Evolutionary conservation across 2,888 invertebrate species (phyloP), one percentile per base, ranked within the genome.

Genomic region (Tortricodes alternella): DNA sequence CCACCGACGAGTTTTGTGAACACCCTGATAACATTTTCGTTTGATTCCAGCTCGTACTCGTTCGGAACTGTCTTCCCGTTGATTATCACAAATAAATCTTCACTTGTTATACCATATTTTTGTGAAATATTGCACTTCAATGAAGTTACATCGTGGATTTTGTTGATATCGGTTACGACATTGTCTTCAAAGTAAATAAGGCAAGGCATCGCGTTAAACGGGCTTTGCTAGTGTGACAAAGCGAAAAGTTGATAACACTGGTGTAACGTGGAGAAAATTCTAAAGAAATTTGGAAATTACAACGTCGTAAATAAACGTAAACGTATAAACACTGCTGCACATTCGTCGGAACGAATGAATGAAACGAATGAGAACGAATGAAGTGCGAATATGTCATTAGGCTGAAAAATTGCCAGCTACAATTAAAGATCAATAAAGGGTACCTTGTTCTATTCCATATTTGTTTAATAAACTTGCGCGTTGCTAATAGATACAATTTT

Each of bases 1-100:
- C 98, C 98, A 4, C 98, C 98, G 46, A 92, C 68, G 3, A 96
- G 70, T 64, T 92, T 92, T 1, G 92, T 90, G 5, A 91, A 81
- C 21, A 95, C 80, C 64, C 93, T 89, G 24, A 94, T 90, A 79
- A 92, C 77, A 64, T 82, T 68, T 21, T 81, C 74, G 7, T 72
- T 63, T 19, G 81, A 74, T 19, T 67, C 55, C 2, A 93, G 66
- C 29, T 87, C 65, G 15, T 63, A 64, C 58, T 80, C 74, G 29
- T 76, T 68, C 16, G 66, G 38, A 8, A 73, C 68, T 32, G 65
- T 71, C 59, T 81, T 89, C 0, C 94, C 94, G 75, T 94, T 92
- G 29, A 91, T 80, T 1, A 91, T 79, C 9, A 93, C 80, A 66
- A 91, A 94, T 61, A 92, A 85, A 61, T 92, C 84, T 16, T 85